Conservation (phyloP, 1,140 invertebrate genomes). For the Muscidifurax raptorellus region DNA sequence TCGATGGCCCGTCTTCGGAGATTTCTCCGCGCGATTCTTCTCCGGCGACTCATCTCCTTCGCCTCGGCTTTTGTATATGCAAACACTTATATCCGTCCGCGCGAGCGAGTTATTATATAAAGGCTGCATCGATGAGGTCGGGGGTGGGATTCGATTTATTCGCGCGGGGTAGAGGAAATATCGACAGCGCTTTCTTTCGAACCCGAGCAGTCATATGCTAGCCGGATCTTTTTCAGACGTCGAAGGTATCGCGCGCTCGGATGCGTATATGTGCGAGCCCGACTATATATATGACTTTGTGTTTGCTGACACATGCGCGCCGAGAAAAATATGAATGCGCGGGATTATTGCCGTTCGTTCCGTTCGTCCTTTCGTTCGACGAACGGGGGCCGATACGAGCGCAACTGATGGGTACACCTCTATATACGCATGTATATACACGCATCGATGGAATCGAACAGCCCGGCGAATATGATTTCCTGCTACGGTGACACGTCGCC, state of each 20-base stretch:
- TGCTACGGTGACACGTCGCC: conserved; percentile 68
- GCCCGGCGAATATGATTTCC: conserved; percentile 63
- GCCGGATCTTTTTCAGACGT: conserved; percentile 71
- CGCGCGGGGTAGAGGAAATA: neutral
- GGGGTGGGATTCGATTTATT: conserved; percentile 35
- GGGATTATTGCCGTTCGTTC: neutral
- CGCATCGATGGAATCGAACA: conserved; percentile 55
- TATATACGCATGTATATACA: conserved; percentile 54
- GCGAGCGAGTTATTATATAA: conserved; percentile 1
- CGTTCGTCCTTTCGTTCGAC: neutral
- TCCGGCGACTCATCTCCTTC: neutral
- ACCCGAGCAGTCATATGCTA: conserved; percentile 59
- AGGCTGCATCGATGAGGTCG: conserved; percentile 13
- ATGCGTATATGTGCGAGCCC: conserved; percentile 38
- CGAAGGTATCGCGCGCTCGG: conserved; percentile 27
- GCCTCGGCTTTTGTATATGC: neutral
- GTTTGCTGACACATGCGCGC: conserved; percentile 21
- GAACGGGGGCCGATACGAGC: neutral
- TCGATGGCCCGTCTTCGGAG: conserved; percentile 67
- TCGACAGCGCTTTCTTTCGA: conserved; percentile 32
- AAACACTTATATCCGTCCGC: neutral
- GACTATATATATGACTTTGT: too few species aligned
- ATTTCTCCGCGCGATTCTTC: neutral
- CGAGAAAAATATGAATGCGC: conserved; percentile 7
- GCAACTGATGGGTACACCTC: neutral